Conservation (phyloP, 2,113 vertebrate genomes). For the Laticauda colubrina region DNA sequence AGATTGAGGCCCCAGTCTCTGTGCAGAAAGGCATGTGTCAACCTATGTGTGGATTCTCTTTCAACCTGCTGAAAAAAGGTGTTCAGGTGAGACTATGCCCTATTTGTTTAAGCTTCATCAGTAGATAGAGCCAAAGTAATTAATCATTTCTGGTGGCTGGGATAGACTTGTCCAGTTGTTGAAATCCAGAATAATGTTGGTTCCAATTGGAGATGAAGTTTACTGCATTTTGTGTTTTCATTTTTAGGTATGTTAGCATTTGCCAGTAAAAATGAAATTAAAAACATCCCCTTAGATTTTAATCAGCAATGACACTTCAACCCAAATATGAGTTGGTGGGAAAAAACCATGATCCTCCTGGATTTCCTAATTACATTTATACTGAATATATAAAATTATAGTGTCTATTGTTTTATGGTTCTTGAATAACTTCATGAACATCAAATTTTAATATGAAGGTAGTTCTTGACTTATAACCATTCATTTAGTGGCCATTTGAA, state of each 20-base stretch:
- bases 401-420: background rate
- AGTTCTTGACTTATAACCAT: background rate
- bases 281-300: background rate
- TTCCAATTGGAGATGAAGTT: background rate
- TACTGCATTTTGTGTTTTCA: background rate
- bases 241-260: background rate
- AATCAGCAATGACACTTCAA: background rate
- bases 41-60: too few relatives aligned
- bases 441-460: background rate
- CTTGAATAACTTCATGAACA: slow-evolving; percentile 2
- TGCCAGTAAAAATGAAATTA: background rate
- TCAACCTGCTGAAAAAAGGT: too few relatives aligned
- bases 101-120: background rate
- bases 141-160: background rate
- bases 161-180: background rate
- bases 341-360: background rate
- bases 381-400: background rate
- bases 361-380: background rate
- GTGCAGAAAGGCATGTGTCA: too few relatives aligned
- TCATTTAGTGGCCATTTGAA: background rate
- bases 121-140: background rate
- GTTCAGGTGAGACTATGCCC: too few relatives aligned
- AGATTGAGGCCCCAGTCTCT: too few relatives aligned
- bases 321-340: background rate
- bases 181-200: background rate